Conservation (phyloP, 2,888 invertebrate species). For the Ctena decussata region DNA sequence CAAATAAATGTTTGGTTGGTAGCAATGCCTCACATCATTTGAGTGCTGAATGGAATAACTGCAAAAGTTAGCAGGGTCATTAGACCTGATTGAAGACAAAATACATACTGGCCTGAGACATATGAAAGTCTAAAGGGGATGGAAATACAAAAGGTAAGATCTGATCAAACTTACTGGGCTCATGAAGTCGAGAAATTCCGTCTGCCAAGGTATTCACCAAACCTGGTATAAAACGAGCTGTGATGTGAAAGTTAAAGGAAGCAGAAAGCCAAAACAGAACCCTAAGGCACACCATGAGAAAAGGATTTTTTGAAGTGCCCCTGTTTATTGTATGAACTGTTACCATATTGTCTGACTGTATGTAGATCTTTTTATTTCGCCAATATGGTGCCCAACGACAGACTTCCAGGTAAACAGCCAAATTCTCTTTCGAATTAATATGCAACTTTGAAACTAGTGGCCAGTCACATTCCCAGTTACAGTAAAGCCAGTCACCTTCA, state of each 20-base stretch:
- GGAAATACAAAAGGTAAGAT: not conserved
- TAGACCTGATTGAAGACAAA: not conserved
- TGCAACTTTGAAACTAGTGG: not conserved
- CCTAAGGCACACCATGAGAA: constrained; percentile 20
- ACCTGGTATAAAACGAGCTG: constrained; percentile 24
- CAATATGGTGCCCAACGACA: constrained; percentile 26
- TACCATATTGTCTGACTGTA: constrained; percentile 26
- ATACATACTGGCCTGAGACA: not conserved
- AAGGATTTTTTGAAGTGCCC: constrained; percentile 18
- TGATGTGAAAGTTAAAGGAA: constrained; percentile 23
- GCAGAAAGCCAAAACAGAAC: constrained; percentile 42
- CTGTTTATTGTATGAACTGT: constrained; percentile 37
- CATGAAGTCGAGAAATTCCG: constrained; percentile 19
- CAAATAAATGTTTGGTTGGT: too few relatives aligned
- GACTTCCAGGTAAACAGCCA: constrained; percentile 16
- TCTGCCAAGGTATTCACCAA: constrained; percentile 14
- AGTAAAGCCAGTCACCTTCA: constrained; percentile 31
- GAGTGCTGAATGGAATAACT: too few relatives aligned
- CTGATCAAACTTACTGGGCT: not conserved
- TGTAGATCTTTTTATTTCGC: constrained; percentile 11
- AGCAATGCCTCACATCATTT: too few relatives aligned
- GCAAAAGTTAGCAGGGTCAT: too few relatives aligned
- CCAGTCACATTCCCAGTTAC: constrained; percentile 25
- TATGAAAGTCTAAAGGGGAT: not conserved
- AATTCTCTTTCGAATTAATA: constrained; percentile 27